Conservation (phyloP, 2,113 vertebrate species). For the Ageneiosus marmoratus region DNA sequence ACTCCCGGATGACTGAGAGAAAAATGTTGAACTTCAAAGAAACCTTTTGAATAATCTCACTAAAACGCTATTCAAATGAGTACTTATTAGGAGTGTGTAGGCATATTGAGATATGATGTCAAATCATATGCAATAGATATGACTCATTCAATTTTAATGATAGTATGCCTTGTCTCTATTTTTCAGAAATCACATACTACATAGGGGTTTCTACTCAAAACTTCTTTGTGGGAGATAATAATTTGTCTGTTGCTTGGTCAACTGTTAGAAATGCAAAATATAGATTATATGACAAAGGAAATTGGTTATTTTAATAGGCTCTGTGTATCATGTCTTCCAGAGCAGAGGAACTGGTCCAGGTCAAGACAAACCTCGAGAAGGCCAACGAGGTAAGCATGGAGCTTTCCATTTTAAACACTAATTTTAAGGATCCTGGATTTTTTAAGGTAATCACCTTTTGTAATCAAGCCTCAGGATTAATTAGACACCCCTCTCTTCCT, state of each 20-base stretch:
- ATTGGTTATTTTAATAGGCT: background rate
- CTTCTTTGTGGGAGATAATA: conserved; percentile 29
- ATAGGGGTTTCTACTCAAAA: conserved; percentile 27
- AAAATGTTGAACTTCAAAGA: conserved; percentile 77
- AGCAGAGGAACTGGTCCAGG: conserved; percentile 86
- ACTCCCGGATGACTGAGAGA: conserved; percentile 69
- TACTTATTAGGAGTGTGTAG: conserved; percentile 64
- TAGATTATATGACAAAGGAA: background rate
- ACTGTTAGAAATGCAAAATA: background rate
- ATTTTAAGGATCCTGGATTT: conserved; percentile 67
- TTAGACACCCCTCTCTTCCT: conserved; percentile 66
- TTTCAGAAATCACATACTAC: conserved; percentile 18
- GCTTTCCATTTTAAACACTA: conserved; percentile 55
- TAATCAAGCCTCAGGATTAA: conserved; percentile 77
- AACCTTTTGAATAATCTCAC: conserved; percentile 74
- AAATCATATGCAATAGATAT: conserved; percentile 43
- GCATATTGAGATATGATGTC: conserved; percentile 49
- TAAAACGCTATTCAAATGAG: conserved; percentile 70
- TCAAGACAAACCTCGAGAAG: conserved; percentile 92
- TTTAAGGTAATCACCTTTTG: conserved; percentile 73
- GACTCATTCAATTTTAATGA: conserved; percentile 45
- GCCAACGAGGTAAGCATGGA: conserved; percentile 88
- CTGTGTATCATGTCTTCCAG: conserved; percentile 69
- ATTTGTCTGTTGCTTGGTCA: conserved; percentile 9
- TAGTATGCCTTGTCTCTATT: conserved; percentile 35